These are phyloP conservation scores for Eulithis prunata DNA, from an alignment of 2,888 invertebrate species.

Conservation along the genomic window DNA sequence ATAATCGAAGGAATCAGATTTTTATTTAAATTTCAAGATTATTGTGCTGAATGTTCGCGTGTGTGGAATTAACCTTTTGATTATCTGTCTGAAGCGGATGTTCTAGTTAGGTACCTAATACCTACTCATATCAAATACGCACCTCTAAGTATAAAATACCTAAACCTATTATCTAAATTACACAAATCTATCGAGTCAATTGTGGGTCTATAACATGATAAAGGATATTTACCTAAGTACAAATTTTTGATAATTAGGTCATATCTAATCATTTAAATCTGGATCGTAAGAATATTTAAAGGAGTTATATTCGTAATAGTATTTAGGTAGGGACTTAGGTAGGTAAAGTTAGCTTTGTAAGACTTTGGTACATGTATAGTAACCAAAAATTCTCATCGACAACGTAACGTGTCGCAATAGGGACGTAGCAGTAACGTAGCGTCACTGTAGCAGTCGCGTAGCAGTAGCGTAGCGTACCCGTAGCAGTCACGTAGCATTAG, in stretches of 20 bases:
- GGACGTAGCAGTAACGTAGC: too few relatives aligned
- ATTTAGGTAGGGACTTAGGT: not conserved
- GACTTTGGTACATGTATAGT: not conserved
- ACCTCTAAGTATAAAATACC: too few relatives aligned
- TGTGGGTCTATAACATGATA: not conserved
- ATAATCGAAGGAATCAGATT: not conserved
- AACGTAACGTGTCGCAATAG: too few relatives aligned
- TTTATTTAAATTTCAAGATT: not conserved
- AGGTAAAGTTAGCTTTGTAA: not conserved
- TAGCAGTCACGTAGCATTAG: too few relatives aligned
- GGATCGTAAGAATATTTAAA: not conserved
- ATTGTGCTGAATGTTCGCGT: not conserved
- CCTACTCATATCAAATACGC: too few relatives aligned
- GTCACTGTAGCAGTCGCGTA: too few relatives aligned
- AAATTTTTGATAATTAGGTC: conserved; percentile 1
- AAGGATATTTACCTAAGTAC: not conserved
- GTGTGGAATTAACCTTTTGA: not conserved
- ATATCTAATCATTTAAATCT: not conserved
- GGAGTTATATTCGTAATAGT: too few relatives aligned
- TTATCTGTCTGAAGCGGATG: not conserved
- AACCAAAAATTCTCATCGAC: too few relatives aligned
- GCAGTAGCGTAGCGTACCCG: too few relatives aligned
- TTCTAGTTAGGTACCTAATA: not conserved
- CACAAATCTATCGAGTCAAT: not conserved
- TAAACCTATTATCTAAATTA: not conserved